These are phyloP conservation scores for Chalcis sispes DNA, from an alignment of 2,888 invertebrate genomes.

Conservation along the genomic window DNA sequence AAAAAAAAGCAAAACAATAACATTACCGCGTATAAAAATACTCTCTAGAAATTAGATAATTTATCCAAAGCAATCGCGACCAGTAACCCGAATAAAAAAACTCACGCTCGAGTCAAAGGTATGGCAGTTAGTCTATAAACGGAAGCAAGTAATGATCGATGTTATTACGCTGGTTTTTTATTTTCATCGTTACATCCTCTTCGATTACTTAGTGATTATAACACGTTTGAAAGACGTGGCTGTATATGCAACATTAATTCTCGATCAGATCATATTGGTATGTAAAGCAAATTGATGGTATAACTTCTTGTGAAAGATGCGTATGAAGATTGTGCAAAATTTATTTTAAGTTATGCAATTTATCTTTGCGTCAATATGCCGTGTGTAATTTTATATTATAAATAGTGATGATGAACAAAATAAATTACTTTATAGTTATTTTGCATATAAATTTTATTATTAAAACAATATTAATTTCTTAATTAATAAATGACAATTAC, in stretches of 20 bases:
- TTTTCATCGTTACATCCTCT: not conserved
- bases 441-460: too few relatives aligned
- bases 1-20: conserved; percentile 7
- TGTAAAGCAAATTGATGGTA: too few relatives aligned
- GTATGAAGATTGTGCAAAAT: too few relatives aligned
- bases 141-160: conserved; percentile 65
- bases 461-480: not conserved
- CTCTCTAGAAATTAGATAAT: conserved; percentile 22
- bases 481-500: too few relatives aligned
- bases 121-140: conserved; percentile 62
- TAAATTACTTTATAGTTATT: too few relatives aligned
- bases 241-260: too few relatives aligned
- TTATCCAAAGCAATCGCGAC: not conserved
- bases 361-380: too few relatives aligned
- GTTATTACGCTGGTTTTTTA: conserved; percentile 24
- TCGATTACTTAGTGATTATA: not conserved
- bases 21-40: not conserved
- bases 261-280: too few relatives aligned
- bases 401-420: too few relatives aligned
- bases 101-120: conserved; percentile 61
- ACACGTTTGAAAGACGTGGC: not conserved
- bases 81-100: conserved; percentile 56
- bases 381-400: too few relatives aligned
- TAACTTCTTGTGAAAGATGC: too few relatives aligned
- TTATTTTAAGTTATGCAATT: too few relatives aligned